Evolutionary conservation across 2,113 vertebrate species (phyloP).

Genomic region (Vidua chalybeata): DNA sequence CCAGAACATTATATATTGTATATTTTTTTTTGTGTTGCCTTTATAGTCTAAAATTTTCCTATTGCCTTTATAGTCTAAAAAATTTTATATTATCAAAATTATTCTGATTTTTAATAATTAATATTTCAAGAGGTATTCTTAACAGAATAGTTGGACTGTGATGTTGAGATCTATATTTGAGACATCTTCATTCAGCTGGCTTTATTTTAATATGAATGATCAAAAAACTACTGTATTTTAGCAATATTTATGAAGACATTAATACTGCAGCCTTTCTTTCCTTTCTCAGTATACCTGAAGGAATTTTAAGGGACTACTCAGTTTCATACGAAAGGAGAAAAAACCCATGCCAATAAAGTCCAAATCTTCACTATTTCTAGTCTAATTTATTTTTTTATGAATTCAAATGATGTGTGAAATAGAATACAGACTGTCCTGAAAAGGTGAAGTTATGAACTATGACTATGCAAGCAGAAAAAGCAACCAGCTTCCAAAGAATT

Average conservation of each 20-base stretch:
- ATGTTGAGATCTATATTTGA: background rate
- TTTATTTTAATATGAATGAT: background rate
- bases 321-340: background rate
- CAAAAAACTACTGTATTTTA: background rate
- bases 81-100: background rate
- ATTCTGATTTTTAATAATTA: background rate
- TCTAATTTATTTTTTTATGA: constrained; percentile 6
- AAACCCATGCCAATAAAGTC: background rate
- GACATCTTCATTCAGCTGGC: background rate
- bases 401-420: constrained; percentile 58
- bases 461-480: background rate
- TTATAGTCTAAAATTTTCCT: background rate
- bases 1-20: background rate
- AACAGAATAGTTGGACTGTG: background rate
- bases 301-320: background rate
- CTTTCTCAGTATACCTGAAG: background rate
- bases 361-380: background rate
- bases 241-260: background rate
- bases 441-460: background rate
- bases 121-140: background rate
- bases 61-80: background rate
- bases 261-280: background rate
- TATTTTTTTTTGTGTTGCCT: background rate
- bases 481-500: background rate
- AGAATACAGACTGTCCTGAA: constrained; percentile 10